Evolutionary conservation across 2,113 vertebrate genomes (phyloP).

Genomic region (Myodes glareolus): DNA sequence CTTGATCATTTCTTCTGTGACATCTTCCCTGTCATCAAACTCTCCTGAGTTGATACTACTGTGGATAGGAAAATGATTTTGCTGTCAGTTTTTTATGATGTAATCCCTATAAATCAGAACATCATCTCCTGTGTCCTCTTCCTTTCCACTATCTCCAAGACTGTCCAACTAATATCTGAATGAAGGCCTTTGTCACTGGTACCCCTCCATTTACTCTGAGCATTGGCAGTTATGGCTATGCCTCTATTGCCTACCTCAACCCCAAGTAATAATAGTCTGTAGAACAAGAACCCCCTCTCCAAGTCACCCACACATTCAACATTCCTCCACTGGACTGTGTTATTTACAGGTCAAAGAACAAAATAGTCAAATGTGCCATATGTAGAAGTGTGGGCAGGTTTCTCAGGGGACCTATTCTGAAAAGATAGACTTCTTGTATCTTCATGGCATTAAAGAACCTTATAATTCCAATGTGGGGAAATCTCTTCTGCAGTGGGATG

Average conservation of each 20-base stretch:
- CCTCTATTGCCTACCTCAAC: neutral
- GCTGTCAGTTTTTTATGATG: slow-evolving; percentile 1
- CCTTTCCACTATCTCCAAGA: slow-evolving; percentile 23
- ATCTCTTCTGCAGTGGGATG: neutral
- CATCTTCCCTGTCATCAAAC: slow-evolving; percentile 4
- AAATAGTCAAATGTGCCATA: slow-evolving; percentile 15
- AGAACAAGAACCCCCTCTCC: neutral
- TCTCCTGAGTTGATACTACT: slow-evolving; percentile 7
- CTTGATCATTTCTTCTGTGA: neutral
- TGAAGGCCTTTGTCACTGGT: neutral
- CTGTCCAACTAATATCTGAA: neutral
- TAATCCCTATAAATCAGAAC: neutral
- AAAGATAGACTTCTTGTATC: neutral
- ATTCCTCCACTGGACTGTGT: neutral
- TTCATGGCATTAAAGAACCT: neutral
- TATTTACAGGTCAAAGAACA: neutral
- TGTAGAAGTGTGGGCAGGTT: neutral
- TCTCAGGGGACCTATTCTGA: neutral
- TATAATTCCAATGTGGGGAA: neutral
- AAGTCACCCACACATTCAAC: neutral
- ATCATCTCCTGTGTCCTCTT: slow-evolving; percentile 4
- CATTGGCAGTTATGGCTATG: neutral
- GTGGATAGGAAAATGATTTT: slow-evolving; percentile 33
- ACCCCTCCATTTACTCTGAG: neutral
- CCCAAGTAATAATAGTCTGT: neutral